These are phyloP conservation scores for Sander vitreus DNA, from an alignment of 2,113 vertebrate genomes.

Conservation along the genomic window DNA sequence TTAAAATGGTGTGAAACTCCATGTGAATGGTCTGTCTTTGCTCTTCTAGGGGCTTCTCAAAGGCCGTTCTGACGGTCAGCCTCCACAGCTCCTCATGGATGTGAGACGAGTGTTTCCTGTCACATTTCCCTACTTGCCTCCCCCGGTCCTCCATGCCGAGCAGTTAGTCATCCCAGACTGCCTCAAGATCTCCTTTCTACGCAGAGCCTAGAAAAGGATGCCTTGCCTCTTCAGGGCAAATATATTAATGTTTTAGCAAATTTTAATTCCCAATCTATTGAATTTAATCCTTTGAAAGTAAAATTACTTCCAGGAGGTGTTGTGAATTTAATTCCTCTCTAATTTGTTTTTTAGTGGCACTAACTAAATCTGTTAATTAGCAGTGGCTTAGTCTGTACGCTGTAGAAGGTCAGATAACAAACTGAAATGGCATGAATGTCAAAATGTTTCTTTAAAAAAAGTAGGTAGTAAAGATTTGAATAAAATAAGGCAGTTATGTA, in stretches of 20 bases:
- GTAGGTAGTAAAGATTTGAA: background rate
- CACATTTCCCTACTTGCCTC: constrained; percentile 78
- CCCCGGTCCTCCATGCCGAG: constrained; percentile 43
- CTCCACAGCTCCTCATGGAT: constrained; percentile 82
- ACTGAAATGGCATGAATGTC: background rate
- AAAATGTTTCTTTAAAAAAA: background rate
- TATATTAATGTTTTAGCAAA: background rate
- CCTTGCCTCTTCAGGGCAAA: background rate
- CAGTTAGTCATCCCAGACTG: constrained; percentile 81
- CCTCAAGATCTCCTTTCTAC: constrained; percentile 81
- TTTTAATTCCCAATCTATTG: background rate
- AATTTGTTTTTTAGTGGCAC: background rate
- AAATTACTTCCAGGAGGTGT: background rate
- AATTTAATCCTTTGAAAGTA: constrained; percentile 7
- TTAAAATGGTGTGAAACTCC: background rate
- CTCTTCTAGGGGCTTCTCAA: constrained; percentile 79
- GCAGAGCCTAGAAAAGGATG: constrained; percentile 65
- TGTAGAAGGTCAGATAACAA: background rate
- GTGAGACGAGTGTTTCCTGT: constrained; percentile 82
- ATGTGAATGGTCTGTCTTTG: background rate
- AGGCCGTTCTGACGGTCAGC: constrained; percentile 56
- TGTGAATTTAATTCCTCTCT: background rate
- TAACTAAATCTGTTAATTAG: background rate
- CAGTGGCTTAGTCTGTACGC: background rate
- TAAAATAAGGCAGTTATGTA: background rate